Percentiles rank a stretch among this genome's conserved stretches.
These are phyloP conservation scores for Marasmarcha lunaedactyla DNA, from an alignment of 2,888 invertebrate species.

Conservation along the genomic window DNA sequence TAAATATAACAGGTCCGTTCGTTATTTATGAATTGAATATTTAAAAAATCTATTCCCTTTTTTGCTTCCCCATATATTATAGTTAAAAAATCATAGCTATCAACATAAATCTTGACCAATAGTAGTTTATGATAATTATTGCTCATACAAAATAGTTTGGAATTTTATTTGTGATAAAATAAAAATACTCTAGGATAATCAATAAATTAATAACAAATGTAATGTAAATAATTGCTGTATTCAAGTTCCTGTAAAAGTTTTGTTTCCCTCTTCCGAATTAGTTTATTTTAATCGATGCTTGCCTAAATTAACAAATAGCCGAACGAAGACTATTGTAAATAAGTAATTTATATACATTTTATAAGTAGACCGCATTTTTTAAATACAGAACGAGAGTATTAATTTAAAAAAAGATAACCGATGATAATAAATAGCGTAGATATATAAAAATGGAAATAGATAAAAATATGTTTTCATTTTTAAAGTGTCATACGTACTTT, in stretches of 20 bases:
- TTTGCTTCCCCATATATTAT: background rate
- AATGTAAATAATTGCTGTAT: conserved; percentile 39
- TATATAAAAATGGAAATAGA: conserved; percentile 25
- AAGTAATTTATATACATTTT: conserved; percentile 45
- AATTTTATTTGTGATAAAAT: conserved; percentile 62
- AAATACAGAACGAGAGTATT: conserved; percentile 51
- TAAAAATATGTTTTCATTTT: conserved; percentile 15
- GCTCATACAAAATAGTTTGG: conserved; percentile 58
- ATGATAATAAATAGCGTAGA: conserved; percentile 59
- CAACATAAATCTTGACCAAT: conserved; percentile 46
- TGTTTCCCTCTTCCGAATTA: conserved; percentile 25
- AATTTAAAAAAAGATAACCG: conserved; percentile 41
- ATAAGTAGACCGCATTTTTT: conserved; percentile 42
- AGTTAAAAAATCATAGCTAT: conserved; percentile 16
- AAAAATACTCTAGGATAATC: conserved; percentile 28
- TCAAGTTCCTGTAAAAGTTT: conserved; percentile 36
- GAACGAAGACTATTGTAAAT: conserved; percentile 61
- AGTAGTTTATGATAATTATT: conserved; percentile 47
- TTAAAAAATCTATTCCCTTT: background rate
- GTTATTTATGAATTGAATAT: background rate
- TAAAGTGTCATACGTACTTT: conserved; percentile 9
- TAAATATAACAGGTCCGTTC: background rate
- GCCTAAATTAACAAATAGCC: conserved; percentile 48
- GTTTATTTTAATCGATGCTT: conserved; percentile 39
- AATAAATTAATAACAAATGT: conserved; percentile 16